Evolutionary conservation across 1,140 invertebrate species (phyloP), one percentile per base, ranked within the genome.

Genomic region (Bacillus rossius): DNA sequence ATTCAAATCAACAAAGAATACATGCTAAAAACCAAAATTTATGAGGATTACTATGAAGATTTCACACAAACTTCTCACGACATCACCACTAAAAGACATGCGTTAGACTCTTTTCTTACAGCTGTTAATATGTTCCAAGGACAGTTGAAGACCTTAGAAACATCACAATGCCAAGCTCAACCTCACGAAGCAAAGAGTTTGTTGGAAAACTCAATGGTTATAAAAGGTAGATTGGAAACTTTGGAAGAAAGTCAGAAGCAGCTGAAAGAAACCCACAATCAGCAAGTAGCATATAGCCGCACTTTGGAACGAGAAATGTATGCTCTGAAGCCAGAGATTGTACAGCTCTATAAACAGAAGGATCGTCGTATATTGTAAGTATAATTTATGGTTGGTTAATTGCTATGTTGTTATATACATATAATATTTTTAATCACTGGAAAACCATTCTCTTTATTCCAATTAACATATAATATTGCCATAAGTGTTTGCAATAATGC

Each of bases 281-380:
- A 84, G 43, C 87, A 89, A 69, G 82, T 88, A 29, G 82, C 84
- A 16, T 84, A 86, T 59, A 88, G 88, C 67, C 81, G 90, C 61
- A 75, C 83, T n/a, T 75, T 96, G 4, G 94, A 97, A 69, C 82
- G 92, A 64, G 89, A 97, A 76, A 91, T 96, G 74, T 91, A 86
- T 65, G 81, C 82, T 41, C 75, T 94, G 38, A 95, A 95, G 72
- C 91, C 91, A 8, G 89, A 94, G 69, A 80, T 97, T 23, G 81
- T 86, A 62, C 78, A 85, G 63, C 75, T 95, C 34, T 81, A 80
- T 26, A 84, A 86, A 60, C 79, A 82, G 71, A 83, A 82, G 65
- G 85, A 88, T 42, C 82, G 83, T 61, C 81, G 83, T 69, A 78
- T 23, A n/a, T 8, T 25, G 48, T 50, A 19, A 50, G 48, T 29